Base-by-base conservation (phyloP, 2,888 invertebrate species). In the Cheilosia impressa region DNA sequence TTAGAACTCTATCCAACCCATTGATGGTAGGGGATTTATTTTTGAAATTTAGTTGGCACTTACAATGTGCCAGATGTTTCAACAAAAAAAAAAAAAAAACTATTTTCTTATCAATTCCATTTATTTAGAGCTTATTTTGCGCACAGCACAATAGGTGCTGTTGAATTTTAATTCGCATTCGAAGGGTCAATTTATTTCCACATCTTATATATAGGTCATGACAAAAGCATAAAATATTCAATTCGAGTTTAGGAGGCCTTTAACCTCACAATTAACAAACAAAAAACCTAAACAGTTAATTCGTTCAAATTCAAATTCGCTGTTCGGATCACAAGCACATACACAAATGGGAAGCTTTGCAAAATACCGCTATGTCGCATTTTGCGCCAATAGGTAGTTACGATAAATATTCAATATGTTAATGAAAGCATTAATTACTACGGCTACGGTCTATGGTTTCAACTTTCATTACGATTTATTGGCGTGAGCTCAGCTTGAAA, bases 391-490 rank as follows among this genome's bases (percentile, higher is more conserved):
- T 62, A 31, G 9, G 13, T 71, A 60, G 17, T 76, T 60, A 34
- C 22, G 45, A 76, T 66, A 68, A 58, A 60, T 52, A 68, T 68
- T 76, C 52, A 60, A 69, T 69, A 77, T 77, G 77, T 9, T 38
- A 77, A 77, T 77, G 60, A 6, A 38, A 19, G 77, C 62, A 77
- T 77, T 77, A 77, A 77, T 77, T 77, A 62, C 24, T 22, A 24
- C 53, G 45, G 77, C 45, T 69, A 77, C 62, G 53, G 77, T 53
- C 43, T 69, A 55, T 34, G 55, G 68, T 47, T 45, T 43, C 19
- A 38, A 43, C 76, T 76, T 66, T 66, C 58, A 31, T 66, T 66
- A 17, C 55, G 43, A 57, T 76, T 66, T 66, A 76, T 76, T 34
- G 58, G 24, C 52, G 19, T 27, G 31, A 24, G 47, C 62, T 34